phyloP scores from a whole-genome alignment of 2,888 invertebrate species.

The Pristionchus fissidentatus region DNA sequence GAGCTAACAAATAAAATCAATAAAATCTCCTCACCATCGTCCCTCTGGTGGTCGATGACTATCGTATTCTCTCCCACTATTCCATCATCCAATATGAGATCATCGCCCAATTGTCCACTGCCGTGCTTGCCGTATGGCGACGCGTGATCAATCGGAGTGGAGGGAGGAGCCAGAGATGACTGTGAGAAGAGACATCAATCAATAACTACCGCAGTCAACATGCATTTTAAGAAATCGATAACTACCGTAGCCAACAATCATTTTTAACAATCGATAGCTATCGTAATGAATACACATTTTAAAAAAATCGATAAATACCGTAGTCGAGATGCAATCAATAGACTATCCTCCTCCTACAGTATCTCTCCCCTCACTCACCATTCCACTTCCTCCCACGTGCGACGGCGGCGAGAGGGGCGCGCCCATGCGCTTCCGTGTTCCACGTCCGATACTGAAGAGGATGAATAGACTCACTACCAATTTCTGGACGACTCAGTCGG shows the following conservation, averaged over 20 bases:
- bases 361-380: background rate
- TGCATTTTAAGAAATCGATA: no score
- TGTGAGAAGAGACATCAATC: background rate
- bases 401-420: constrained; percentile 43
- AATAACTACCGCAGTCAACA: no score
- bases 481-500: background rate
- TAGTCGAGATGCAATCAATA: background rate
- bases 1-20: background rate
- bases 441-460: constrained; percentile 19
- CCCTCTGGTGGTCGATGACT: constrained; percentile 54
- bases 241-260: background rate
- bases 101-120: constrained; percentile 51
- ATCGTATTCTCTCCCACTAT: constrained; percentile 53
- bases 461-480: background rate
- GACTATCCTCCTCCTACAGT: background rate
- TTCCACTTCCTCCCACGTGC: background rate
- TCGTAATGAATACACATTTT: background rate
- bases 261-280: background rate
- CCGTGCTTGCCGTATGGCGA: constrained; percentile 10
- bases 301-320: background rate
- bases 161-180: constrained; percentile 19
- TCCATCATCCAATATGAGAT: constrained; percentile 59
- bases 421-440: constrained; percentile 41
- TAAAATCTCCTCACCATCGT: constrained; percentile 48
- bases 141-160: background rate